Percentiles rank a stretch among this genome's conserved stretches.
phyloP scores from a whole-genome alignment of 2,113 vertebrate species.

The Bungarus multicinctus region DNA sequence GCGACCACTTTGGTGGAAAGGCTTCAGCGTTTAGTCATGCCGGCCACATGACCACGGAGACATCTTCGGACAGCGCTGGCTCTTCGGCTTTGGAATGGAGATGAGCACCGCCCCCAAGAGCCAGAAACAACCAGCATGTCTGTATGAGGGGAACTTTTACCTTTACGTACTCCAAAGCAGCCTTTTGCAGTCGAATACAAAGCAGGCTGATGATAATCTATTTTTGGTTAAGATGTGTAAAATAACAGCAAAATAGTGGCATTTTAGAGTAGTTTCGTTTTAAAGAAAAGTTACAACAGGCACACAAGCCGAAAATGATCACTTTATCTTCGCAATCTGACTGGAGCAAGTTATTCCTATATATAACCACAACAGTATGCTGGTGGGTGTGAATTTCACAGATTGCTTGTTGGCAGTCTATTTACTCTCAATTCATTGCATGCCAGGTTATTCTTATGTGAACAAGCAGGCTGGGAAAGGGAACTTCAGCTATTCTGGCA shows the following conservation, averaged over 20 bases:
- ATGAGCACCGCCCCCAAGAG: too few species aligned
- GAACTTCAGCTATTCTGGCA: constrained; percentile 26
- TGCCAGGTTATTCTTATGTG: constrained; percentile 53
- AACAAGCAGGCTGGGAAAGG: constrained; percentile 31
- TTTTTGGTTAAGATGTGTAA: not conserved
- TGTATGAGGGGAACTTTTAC: too few species aligned
- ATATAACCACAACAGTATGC: constrained; percentile 14
- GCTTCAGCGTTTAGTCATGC: too few species aligned
- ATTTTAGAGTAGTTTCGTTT: not conserved
- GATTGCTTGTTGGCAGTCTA: constrained; percentile 28
- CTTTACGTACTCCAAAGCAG: not conserved
- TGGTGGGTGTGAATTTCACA: constrained; percentile 30
- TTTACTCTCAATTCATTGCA: constrained; percentile 47
- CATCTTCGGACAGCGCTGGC: too few species aligned
- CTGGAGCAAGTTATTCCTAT: constrained; percentile 17
- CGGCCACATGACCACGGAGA: too few species aligned
- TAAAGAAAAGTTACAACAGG: not conserved
- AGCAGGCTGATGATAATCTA: not conserved
- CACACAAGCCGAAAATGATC: not conserved
- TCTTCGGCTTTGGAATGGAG: too few species aligned
- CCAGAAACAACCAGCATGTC: too few species aligned
- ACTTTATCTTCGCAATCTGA: not conserved
- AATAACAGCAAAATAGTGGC: not conserved
- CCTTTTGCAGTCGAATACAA: not conserved
- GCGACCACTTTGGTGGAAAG: too few species aligned